Evolutionary conservation across 1,140 invertebrate genomes (phyloP), one percentile per base, ranked within the genome.

Genomic region (Chlorops oryzae): DNA sequence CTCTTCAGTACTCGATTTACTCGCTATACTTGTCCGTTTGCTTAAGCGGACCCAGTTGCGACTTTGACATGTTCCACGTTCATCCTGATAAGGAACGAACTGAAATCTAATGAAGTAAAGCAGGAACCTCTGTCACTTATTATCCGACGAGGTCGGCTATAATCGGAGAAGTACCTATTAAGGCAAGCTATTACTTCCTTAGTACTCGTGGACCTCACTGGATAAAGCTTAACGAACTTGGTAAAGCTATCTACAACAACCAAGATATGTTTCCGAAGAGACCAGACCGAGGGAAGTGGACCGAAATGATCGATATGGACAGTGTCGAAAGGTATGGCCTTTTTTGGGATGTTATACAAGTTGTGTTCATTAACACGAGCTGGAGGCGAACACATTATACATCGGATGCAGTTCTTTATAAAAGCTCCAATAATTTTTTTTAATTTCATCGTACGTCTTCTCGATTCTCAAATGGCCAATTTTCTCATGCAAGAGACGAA

Each of bases 211-310:
- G 49, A 41, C 2, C 21, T 37, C 5, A 48, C 46, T n/a, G 51
- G 24, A 39, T 44, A 53, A 5, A 53, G 41, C 17, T 39, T 53
- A 2, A 22, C 24, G 44, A 53, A 53, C 40, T 49, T 55, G 13
- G 50, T 52, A 41, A 52, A 67, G 38, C 63, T 57, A 50, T 72
- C 54, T 43, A 72, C 74, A 0, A 77, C 44, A 1, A 71, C 72
- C 49, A 76, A 72, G 2, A 64, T 65, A 50, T 77, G 74, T 43
- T 60, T 62, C n/a, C n/a, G n/a, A n/a, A n/a, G n/a, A n/a, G 13
- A 52, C n/a, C 70, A 68, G 5, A 51, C 22, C 37, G 73, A 53
- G 48, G 37, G 52, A 40, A 40, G n/a, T 17, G 64, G 59, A 5
- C 61, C 63, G 28, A 15, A 9, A 32, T 15, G 9, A 10, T 9